Conservation (phyloP, 2,113 vertebrate genomes). For the Opisthocomus hoazin region DNA sequence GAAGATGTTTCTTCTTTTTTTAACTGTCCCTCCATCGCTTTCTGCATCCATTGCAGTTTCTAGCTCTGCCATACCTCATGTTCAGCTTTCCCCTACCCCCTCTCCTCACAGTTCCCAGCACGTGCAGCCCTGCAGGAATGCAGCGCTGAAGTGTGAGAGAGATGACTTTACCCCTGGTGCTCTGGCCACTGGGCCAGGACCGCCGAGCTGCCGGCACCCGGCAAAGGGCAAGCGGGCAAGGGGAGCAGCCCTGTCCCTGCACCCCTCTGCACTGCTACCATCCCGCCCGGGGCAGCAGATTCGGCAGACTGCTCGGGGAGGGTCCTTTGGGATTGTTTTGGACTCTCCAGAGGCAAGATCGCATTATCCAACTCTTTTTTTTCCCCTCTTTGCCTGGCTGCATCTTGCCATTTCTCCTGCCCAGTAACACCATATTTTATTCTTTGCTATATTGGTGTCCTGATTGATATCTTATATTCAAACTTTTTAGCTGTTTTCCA, state of each 20-base stretch:
- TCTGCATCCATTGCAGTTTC: neutral
- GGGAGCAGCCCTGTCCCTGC: neutral
- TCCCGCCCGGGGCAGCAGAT: neutral
- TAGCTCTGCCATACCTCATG: neutral
- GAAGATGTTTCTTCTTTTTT: neutral
- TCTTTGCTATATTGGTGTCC: neutral
- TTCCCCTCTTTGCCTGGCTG: neutral
- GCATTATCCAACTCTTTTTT: neutral
- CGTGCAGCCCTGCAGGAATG: neutral
- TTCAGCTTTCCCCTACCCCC: neutral
- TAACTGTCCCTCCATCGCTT: rapidly evolving
- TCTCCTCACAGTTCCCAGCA: neutral
- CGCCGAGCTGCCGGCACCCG: neutral
- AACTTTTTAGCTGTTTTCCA: neutral
- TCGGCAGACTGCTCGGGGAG: neutral
- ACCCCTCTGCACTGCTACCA: neutral
- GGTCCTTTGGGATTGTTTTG: neutral
- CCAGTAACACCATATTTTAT: neutral
- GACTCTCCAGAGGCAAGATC: neutral
- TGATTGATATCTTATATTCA: neutral
- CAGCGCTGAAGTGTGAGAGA: neutral
- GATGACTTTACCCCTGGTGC: neutral
- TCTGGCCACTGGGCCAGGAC: neutral
- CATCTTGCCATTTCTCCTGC: neutral
- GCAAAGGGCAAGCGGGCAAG: slow-evolving; percentile 27